phyloP scores from a whole-genome alignment of 2,797 vertebrate species.

The Centropyge bicolor region DNA sequence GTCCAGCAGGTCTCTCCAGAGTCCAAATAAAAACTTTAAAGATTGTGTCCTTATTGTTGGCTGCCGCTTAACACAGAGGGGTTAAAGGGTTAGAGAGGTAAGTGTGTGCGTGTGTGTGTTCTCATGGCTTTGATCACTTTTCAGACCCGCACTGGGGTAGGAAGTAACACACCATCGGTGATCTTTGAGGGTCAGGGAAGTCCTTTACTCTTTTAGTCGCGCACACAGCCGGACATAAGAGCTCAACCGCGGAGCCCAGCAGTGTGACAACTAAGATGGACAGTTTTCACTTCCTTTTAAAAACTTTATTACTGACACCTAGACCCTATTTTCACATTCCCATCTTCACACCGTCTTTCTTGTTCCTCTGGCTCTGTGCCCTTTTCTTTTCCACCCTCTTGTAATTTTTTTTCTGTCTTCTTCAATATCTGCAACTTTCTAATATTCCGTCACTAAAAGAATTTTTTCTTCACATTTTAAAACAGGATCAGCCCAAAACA shows the following conservation, averaged over 20 bases:
- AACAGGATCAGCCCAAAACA: background rate
- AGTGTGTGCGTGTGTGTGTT: constrained; percentile 74
- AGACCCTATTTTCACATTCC: constrained; percentile 16
- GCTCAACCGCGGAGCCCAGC: constrained; percentile 1
- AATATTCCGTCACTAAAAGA: background rate
- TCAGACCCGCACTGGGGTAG: constrained; percentile 63
- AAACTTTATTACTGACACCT: constrained; percentile 48
- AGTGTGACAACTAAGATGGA: constrained; percentile 42
- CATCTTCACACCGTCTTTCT: constrained; percentile 12
- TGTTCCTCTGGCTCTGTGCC: background rate
- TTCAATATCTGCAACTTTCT: background rate
- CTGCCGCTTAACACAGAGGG: constrained; percentile 68
- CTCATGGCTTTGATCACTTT: constrained; percentile 74
- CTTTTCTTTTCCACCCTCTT: background rate
- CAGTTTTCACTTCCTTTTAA: constrained; percentile 59
- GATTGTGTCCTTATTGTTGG: constrained; percentile 57
- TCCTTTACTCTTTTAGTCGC: constrained; percentile 53
- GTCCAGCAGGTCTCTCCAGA: constrained; percentile 5
- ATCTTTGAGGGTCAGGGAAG: constrained; percentile 70
- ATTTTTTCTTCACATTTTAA: background rate
- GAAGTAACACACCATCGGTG: constrained; percentile 76
- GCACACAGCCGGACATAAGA: constrained; percentile 55
- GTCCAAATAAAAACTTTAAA: constrained; percentile 58
- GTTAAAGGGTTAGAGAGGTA: constrained; percentile 71
- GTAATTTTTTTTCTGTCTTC: background rate